Base-by-base conservation (phyloP, 2,797 vertebrate species). In the Squalus acanthias region DNA sequence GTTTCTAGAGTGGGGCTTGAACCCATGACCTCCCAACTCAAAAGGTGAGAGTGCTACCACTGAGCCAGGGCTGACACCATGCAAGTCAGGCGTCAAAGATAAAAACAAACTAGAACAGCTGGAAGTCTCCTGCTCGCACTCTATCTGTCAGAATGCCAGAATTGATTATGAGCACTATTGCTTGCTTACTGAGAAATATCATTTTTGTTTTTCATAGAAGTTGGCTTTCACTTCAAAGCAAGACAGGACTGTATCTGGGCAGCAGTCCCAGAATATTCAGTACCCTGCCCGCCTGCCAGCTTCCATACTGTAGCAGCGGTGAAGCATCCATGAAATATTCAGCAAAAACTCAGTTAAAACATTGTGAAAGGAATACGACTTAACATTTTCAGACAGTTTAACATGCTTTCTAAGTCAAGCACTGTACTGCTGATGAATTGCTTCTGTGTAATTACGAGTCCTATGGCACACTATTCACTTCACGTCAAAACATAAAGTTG, bases 271-370 rank as follows among this genome's bases (percentile, higher is more conserved):
- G 13, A 65, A 24, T 17, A n/a, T 20, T 92, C 89, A 22, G 20
- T 69, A 24, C 39, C 8, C 63, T 69, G 0, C 9, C 65, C 7
- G n/a, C n/a, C 91, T 69, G 65, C 6, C 29, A 67, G n/a, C n/a
- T 93, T 69, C 87, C 91, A 46, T 22, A 39, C 20, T 46, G 65
- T 39, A 12, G 63, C 9, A 24, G 65, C 46, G 79, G 39, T 46
- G 63, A 93, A 46, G 65, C 91, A 69, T 93, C 65, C 91, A 93
- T 69, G 22, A 69, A 93, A 69, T 93, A n/a, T 69, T 69, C n/a
- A 46, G 65, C n/a, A 63, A 65, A 63, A 1, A n/a, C 60, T 63
- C 60, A 92, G 89, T 92, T 92, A 8, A 92, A 85, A 92, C 60
- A 69, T 53, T 69, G 8, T 69, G 65, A 93, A 46, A 67, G 46